Evolutionary conservation across 2,888 invertebrate species (phyloP).

Genomic region (Patella pellucida): DNA sequence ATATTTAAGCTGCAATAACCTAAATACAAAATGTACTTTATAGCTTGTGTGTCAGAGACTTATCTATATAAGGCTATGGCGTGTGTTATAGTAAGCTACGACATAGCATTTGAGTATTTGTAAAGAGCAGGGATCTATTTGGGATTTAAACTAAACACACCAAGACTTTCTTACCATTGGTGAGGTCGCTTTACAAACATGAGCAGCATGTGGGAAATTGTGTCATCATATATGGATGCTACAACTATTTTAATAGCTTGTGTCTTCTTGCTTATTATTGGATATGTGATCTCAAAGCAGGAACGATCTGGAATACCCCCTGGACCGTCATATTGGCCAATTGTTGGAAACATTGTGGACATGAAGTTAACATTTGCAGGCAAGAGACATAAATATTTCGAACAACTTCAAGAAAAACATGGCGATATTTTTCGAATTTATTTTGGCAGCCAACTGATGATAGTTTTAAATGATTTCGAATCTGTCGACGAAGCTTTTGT

Average conservation of each 20-base stretch:
- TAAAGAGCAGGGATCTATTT: no score
- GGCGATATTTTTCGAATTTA: not conserved
- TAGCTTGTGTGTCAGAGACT: no score
- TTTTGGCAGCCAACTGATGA: not conserved
- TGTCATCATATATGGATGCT: not conserved
- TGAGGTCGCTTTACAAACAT: no score
- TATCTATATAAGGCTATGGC: no score
- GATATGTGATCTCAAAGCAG: not conserved
- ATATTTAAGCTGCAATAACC: no score
- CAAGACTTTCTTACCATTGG: no score
- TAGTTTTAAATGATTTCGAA: not conserved
- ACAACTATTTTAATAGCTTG: not conserved
- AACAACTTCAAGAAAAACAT: not conserved
- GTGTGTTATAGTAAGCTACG: no score
- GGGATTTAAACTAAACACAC: no score
- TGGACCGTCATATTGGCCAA: constrained; percentile 8
- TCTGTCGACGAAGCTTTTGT: constrained; percentile 3
- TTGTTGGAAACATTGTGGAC: constrained; percentile 12
- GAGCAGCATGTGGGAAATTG: no score
- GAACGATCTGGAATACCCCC: constrained; percentile 10
- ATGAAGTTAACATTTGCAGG: not conserved
- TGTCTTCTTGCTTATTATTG: not conserved
- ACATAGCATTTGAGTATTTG: no score
- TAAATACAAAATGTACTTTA: no score
- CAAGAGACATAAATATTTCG: not conserved